phyloP scores from a whole-genome alignment of 2,113 vertebrate genomes.

The Gallinago jamesoni region DNA sequence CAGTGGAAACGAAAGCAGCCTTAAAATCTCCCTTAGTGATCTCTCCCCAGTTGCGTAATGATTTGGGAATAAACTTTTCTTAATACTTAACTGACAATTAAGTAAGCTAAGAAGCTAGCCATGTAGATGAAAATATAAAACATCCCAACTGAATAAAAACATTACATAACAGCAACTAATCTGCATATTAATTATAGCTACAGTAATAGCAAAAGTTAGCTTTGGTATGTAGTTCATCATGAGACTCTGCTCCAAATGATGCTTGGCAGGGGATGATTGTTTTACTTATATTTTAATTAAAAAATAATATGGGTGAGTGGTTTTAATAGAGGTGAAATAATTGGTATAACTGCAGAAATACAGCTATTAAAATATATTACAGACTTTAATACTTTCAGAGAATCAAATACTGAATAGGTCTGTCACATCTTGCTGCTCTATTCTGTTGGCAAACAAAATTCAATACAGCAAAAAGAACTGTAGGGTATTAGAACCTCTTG shows the following conservation, averaged over 20 bases:
- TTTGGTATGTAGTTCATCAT: neutral
- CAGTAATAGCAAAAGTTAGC: neutral
- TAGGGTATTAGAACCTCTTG: neutral
- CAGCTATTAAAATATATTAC: neutral
- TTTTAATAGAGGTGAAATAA: neutral
- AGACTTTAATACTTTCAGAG: neutral
- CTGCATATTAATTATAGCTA: neutral
- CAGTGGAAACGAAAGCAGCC: neutral
- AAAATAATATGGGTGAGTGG: neutral
- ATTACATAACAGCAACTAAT: neutral
- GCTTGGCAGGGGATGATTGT: neutral
- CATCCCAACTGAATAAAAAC: neutral
- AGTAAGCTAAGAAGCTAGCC: neutral
- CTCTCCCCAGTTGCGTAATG: neutral
- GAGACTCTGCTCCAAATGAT: neutral
- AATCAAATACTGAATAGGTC: neutral
- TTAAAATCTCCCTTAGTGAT: neutral
- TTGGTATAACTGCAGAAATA: neutral
- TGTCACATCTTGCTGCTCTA: neutral
- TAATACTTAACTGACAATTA: neutral
- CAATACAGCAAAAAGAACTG: neutral
- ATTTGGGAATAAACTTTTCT: neutral
- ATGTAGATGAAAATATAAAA: neutral
- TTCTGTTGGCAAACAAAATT: neutral
- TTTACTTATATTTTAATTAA: slow-evolving; percentile 16